Evolutionary conservation across 2,113 vertebrate genomes (phyloP), one percentile per base, ranked within the genome.

Genomic region (Dunckerocampus dactyliophorus): DNA sequence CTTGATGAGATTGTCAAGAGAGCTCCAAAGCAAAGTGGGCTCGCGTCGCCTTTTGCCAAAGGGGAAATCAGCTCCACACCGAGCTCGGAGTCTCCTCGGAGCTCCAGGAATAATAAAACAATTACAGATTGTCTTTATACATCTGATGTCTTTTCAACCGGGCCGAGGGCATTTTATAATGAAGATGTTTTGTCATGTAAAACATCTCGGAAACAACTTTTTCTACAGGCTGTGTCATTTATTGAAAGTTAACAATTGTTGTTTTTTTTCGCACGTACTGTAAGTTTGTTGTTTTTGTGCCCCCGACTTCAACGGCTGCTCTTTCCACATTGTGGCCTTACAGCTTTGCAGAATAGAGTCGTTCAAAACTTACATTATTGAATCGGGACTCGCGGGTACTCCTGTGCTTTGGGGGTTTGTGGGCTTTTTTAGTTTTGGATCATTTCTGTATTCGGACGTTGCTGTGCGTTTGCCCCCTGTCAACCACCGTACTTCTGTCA

Each of bases 121-220:
- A 93, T 93, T 95, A 95, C 93, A 94, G 93, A 88, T 92, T 85
- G 90, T 91, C 88, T 91, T 93, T 90, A 93, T 90, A 92, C 90
- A 92, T 89, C 90, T 90, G 90, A 92, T 90, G 92, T 92, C 92
- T 92, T 94, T 91, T 90, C 92, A 93, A 92, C 93, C 91, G 94
- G 93, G 90, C 92, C 86, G 72, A 85, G 88, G 84, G 79, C 80
- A 59, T 71, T 80, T 81, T 65, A 80, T 80, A 82, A 87, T 86
- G 71, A 70, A 65, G 65, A 22, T 71, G 85, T 88, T 89, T 88
- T 90, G 88, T 90, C 79, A 86, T 82, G 81, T 88, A 87, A 89
- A 90, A 87, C 83, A 65, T 54, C 55, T 67, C 64, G 1, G 39
- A 74, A 75, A 63, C 47, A 76, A 86, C 73, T 83, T 80, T 59